These are phyloP conservation scores for Drosophila subsilvestris DNA, from an alignment of 2,888 invertebrate species.

Conservation along the genomic window DNA sequence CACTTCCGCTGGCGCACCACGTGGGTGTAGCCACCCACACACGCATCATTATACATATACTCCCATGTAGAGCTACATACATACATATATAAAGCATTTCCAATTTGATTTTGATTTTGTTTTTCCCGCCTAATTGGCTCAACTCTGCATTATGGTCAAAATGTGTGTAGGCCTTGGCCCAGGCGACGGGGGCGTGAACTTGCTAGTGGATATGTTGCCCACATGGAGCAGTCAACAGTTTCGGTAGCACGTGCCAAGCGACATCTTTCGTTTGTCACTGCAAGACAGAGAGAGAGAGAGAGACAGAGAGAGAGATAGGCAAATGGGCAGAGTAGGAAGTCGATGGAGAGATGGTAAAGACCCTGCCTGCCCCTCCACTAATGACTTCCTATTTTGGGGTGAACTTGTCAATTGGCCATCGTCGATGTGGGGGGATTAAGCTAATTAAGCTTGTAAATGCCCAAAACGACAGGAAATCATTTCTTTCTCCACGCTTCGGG, in stretches of 20 bases:
- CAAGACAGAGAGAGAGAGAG: neutral
- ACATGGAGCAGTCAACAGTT: neutral
- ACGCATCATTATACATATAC: neutral
- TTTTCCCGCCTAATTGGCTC: constrained; percentile 22
- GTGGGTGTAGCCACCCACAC: constrained; percentile 39
- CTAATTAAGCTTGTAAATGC: constrained; percentile 61
- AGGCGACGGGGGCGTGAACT: constrained; percentile 13
- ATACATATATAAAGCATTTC: neutral
- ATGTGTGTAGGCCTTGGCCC: constrained; percentile 1
- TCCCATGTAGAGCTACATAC: too few species aligned
- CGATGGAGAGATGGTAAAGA: neutral
- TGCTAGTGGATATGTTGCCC: neutral
- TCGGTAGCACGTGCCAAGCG: constrained; percentile 41
- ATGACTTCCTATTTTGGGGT: constrained; percentile 46
- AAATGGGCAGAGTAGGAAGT: neutral
- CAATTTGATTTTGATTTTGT: constrained; percentile 14
- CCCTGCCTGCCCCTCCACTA: constrained; percentile 4
- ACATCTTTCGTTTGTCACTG: constrained; percentile 4
- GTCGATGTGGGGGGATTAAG: constrained; percentile 67
- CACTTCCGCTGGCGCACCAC: constrained; percentile 32
- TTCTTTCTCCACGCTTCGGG: constrained; percentile 5
- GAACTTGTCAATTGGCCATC: constrained; percentile 72
- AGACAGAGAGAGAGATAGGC: neutral
- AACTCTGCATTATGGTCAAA: constrained; percentile 11
- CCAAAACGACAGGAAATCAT: constrained; percentile 58